Base-by-base conservation (phyloP, 2,888 invertebrate species). In the Pogonocherus hispidulus region DNA sequence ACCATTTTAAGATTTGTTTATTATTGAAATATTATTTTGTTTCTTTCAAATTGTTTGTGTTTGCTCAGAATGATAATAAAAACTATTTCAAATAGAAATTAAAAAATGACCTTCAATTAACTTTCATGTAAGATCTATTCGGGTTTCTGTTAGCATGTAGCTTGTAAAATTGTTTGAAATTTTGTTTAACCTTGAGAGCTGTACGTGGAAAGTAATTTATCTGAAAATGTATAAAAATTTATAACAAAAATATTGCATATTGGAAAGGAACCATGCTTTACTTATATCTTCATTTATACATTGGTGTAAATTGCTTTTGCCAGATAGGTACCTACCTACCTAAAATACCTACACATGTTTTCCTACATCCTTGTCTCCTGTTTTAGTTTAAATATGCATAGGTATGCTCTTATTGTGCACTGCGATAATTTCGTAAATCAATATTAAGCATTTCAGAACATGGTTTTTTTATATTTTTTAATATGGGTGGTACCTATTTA, bases 31-130 rank as follows among this genome's bases (percentile, higher is more conserved):
- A 20, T 56, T 63, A n/a, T n/a, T 32, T 62, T 37, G 20, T 37
- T 23, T 14, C 37, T 52, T 51, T 22, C 41, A 14, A 16, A 22
- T 18, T 49, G 22, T 32, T 35, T 37, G 11, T 41, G 52, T 62
- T n/a, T 49, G 51, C 22, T 62, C 18, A 20, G 37, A 62, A 62
- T 51, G 14, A 35, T 19, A 19, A 35, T 59, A 66, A 59, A 57
- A 66, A 52, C 52, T 59, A 59, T 46, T 66, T 32, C 52, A 60
- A 66, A 52, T 59, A 51, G 66, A 64, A 64, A 64, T 56, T 64
- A 64, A 64, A 64, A 64, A 64, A 55, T 56, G 64, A 64, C 64
- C 64, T 64, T 64, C 64, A 64, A 56, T 64, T 56, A 64, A 56
- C 64, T 56, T 56, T 64, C 64, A 57, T 64, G 18, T 57, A 64